Conservation (phyloP, 2,888 invertebrate genomes). For the Yponomeuta sedellus region DNA sequence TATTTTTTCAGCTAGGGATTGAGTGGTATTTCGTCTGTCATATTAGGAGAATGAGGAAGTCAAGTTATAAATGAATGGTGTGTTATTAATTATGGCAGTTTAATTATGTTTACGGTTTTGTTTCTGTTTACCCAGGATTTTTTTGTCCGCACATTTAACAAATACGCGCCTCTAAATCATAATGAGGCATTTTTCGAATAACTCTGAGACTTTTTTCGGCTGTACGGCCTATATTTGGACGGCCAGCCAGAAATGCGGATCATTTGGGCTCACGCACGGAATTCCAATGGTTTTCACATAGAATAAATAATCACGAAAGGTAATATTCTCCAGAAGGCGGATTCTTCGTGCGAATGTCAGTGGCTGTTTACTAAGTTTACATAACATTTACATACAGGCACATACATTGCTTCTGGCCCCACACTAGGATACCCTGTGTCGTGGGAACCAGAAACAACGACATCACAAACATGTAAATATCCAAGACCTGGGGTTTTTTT, state of each 20-base stretch:
- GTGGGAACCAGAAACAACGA: no score
- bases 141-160: constrained; percentile 18
- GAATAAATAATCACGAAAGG: not conserved
- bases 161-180: constrained; percentile 47
- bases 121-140: constrained; percentile 13
- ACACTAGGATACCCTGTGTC: no score
- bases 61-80: constrained; percentile 28
- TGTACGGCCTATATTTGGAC: constrained; percentile 40
- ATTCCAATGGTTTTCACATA: constrained; percentile 9
- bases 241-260: constrained; percentile 45
- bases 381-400: no score
- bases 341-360: no score
- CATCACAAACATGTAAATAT: no score
- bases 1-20: constrained; percentile 26
- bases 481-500: no score
- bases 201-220: constrained; percentile 25
- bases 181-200: constrained; percentile 39
- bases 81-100: constrained; percentile 35
- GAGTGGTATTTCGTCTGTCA: constrained; percentile 40
- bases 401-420: no score
- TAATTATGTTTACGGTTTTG: constrained; percentile 20
- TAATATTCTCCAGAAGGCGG: not conserved
- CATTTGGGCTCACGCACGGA: constrained; percentile 8
- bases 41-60: constrained; percentile 45
- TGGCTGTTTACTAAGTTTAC: not conserved